Evolutionary conservation across 2,113 vertebrate genomes (phyloP), one percentile per base, ranked within the genome.

Genomic region (Indicator indicator): DNA sequence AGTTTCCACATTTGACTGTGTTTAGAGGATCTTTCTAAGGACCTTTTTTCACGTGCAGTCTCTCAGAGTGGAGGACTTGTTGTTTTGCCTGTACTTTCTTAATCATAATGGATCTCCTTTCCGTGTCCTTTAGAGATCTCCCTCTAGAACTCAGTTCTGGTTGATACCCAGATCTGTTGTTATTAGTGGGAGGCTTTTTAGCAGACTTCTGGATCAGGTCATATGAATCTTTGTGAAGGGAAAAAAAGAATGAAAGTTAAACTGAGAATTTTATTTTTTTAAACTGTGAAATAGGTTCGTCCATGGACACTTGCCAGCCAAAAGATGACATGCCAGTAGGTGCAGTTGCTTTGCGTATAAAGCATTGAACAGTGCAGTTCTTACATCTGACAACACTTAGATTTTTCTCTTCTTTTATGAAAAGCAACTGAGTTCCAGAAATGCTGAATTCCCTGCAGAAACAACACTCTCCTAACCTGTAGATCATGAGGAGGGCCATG

Each of bases 31-130:
- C 42, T 88, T 91, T 94, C 68, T 46, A 74, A 88, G 9, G 18
- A 38, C 32, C 40, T 64, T 89, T 90, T 96, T 75, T 69, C 55
- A 24, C 92, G 50, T 40, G 18, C 50, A 86, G 26, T 88, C 8
- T 56, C 84, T 88, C 19, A 1, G 74, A 76, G 10, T 71, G 46
- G 38, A 93, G 16, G 74, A 6, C 48, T 91, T 90, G 89, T 6
- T 48, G 20, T 62, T 95, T 84, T 42, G 11, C 93, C 95, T 93
- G 46, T 92, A 78, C 93, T 95, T 86, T 65, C 85, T 68, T 23
- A 48, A 26, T 50, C 80, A 50, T 60, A 75, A 83, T 52, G 46
- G 71, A 72, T 65, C 13, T 11, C 4, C 3, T 63, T 87, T 92
- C 5, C 8, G 4, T 67, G 59, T 76, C 5, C 11, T 48, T 48